Percentiles rank a stretch among this genome's conserved stretches.
Evolutionary conservation across 2,888 invertebrate species (phyloP).

Genomic region (Glyphotaelius pellucidus): DNA sequence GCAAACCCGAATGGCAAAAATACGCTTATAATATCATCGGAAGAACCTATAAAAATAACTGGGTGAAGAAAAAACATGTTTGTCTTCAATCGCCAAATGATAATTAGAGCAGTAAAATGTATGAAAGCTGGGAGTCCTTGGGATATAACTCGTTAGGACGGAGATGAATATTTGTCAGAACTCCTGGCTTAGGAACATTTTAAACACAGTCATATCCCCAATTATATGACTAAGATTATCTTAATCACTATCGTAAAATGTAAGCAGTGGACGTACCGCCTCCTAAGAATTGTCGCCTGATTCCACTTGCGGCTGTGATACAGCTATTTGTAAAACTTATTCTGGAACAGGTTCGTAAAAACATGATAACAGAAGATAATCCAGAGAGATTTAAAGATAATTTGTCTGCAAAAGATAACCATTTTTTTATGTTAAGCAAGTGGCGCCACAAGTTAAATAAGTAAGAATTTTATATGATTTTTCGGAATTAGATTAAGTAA

Average conservation of each 20-base stretch:
- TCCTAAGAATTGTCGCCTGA: not conserved
- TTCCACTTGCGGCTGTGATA: not conserved
- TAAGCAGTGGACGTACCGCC: not conserved
- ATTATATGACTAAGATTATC: not conserved
- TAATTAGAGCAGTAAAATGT: not conserved
- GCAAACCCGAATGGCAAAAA: too few relatives aligned
- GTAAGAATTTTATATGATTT: not conserved
- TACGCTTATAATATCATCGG: not conserved
- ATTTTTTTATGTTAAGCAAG: not conserved
- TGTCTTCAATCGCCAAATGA: not conserved
- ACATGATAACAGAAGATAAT: not conserved
- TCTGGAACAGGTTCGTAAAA: not conserved
- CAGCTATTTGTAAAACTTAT: not conserved
- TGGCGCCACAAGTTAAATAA: not conserved
- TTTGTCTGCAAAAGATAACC: not conserved
- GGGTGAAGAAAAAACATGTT: not conserved
- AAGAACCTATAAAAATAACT: not conserved
- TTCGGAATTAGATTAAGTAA: not conserved
- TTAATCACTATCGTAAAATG: not conserved
- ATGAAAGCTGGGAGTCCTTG: too few relatives aligned
- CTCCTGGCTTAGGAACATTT: not conserved
- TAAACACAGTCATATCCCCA: not conserved
- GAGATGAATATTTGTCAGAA: not conserved
- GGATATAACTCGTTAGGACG: not conserved
- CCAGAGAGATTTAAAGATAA: not conserved